Conservation (phyloP, 2,797 vertebrate species). For the Galaxias olidus region DNA sequence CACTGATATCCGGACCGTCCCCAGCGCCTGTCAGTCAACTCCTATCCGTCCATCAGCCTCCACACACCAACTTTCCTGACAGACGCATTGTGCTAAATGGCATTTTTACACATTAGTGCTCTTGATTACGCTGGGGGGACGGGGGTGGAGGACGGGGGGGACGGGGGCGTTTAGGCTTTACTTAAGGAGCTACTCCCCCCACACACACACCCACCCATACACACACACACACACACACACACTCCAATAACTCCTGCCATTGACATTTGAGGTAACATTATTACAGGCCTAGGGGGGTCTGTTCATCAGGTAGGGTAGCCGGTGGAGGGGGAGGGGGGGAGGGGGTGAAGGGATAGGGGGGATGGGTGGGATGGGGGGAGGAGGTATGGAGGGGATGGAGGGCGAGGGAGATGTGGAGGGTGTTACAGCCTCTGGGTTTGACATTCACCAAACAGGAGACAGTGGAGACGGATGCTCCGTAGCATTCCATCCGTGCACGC, state of each 20-base stretch:
- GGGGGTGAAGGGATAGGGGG: slow-evolving; percentile 8
- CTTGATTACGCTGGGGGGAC: slow-evolving; percentile 65
- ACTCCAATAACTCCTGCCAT: slow-evolving; percentile 54
- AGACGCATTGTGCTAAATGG: slow-evolving; percentile 70
- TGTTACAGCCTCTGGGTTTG: slow-evolving; percentile 72
- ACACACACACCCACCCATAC: slow-evolving; percentile 26
- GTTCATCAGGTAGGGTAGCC: slow-evolving; percentile 67
- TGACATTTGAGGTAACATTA: slow-evolving; percentile 76
- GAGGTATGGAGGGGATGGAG: slow-evolving; percentile 6
- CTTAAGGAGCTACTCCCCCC: background rate
- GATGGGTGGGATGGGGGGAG: slow-evolving; percentile 9
- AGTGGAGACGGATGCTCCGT: slow-evolving; percentile 65
- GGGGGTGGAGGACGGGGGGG: slow-evolving; percentile 30
- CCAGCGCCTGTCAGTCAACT: background rate
- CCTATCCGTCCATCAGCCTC: background rate
- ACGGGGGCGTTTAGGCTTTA: slow-evolving; percentile 48
- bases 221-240: slow-evolving; percentile 28
- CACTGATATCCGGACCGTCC: slow-evolving; percentile 48
- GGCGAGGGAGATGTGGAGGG: slow-evolving; percentile 23
- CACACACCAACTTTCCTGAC: slow-evolving; percentile 13
- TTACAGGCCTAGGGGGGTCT: slow-evolving; percentile 56
- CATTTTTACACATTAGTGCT: slow-evolving; percentile 79
- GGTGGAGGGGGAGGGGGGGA: slow-evolving; percentile 44
- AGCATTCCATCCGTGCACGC: slow-evolving; percentile 56
- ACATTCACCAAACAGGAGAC: slow-evolving; percentile 73